A percentile compares a stretch with the other conserved stretches of the same genome.
Evolutionary conservation across 2,888 invertebrate genomes (phyloP).

Genomic region (Folsomia candida): DNA sequence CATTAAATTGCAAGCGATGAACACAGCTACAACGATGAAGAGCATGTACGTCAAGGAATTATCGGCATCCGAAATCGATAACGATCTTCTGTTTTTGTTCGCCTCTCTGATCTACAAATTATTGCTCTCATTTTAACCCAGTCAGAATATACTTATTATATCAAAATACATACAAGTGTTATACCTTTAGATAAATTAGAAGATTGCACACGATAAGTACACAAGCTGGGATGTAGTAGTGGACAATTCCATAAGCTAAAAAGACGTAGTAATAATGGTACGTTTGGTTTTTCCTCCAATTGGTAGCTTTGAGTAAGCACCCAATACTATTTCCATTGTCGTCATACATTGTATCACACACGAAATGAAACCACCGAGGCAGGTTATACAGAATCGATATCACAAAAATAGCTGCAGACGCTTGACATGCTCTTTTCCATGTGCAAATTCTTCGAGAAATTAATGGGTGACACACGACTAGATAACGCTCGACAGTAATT

Average conservation of each 20-base stretch:
- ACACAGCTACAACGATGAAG: conserved; percentile 39
- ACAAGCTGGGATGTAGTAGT: conserved; percentile 30
- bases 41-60: conserved; percentile 38
- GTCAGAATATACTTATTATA: neutral
- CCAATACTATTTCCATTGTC: conserved; percentile 22
- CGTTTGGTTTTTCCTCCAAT: conserved; percentile 17
- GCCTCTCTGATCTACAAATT: conserved; percentile 33
- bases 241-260: conserved; percentile 28
- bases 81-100: conserved; percentile 31
- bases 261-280: conserved; percentile 38
- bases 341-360: conserved; percentile 18
- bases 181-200: conserved; percentile 41
- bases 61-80: conserved; percentile 37
- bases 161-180: neutral
- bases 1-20: conserved; percentile 35
- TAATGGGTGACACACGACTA: conserved; percentile 31
- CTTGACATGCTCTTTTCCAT: conserved; percentile 25
- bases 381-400: conserved; percentile 35
- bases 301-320: conserved; percentile 29
- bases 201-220: conserved; percentile 38
- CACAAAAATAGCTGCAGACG: conserved; percentile 21
- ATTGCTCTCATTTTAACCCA: too few species aligned
- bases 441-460: conserved; percentile 23
- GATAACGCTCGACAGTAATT: conserved; percentile 41
- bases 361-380: conserved; percentile 43